Evolutionary conservation across 2,797 vertebrate genomes (phyloP).

Genomic region (Leontopithecus rosalia): DNA sequence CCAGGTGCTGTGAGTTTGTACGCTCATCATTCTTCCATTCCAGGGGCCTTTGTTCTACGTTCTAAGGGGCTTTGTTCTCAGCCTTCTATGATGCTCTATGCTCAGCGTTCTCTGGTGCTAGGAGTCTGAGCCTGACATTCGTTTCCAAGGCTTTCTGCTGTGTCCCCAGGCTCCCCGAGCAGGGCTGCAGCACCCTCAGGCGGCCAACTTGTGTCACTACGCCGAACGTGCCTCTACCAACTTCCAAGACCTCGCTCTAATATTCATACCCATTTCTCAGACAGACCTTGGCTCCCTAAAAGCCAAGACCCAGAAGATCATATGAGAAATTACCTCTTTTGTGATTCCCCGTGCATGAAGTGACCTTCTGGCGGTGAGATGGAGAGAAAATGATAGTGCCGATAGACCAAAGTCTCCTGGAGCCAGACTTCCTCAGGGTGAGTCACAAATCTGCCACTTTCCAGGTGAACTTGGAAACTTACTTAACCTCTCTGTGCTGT

Average conservation of each 20-base stretch:
- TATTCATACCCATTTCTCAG: conserved; percentile 31
- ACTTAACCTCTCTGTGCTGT: background rate
- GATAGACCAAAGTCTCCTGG: background rate
- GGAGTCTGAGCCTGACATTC: background rate
- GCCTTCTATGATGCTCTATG: conserved; percentile 68
- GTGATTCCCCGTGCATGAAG: background rate
- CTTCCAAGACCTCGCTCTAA: background rate
- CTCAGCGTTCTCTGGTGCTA: background rate
- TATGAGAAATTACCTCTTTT: background rate
- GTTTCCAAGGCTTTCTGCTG: background rate
- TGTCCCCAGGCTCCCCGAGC: background rate
- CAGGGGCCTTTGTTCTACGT: conserved; percentile 64
- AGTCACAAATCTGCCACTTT: background rate
- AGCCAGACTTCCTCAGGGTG: background rate
- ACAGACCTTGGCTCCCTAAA: background rate
- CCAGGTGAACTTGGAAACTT: background rate
- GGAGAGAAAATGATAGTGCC: background rate
- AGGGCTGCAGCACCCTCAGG: conserved; percentile 58
- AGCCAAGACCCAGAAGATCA: background rate
- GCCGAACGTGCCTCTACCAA: background rate
- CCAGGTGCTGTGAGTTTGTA: conserved; percentile 11
- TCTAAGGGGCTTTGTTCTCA: conserved; percentile 74
- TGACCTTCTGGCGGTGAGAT: background rate
- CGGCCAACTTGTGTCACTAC: conserved; percentile 52
- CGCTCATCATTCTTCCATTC: background rate